Evolutionary conservation across 2,888 invertebrate species (phyloP), one percentile per base, ranked within the genome.

Genomic region (Notodromas monacha): DNA sequence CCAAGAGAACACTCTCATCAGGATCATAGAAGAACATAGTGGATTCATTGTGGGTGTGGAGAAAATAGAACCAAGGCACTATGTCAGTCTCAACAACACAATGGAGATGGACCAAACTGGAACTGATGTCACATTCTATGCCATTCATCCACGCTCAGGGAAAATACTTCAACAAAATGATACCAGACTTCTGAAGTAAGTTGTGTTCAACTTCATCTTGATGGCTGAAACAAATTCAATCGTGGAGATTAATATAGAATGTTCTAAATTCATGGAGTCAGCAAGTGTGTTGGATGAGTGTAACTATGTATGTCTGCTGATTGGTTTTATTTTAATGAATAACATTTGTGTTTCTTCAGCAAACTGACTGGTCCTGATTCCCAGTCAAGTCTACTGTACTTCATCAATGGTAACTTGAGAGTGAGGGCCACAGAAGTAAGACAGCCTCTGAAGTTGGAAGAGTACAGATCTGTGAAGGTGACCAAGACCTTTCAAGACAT

Each of bases 71-170:
- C 60, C 66, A 2, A 58, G 68, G 31, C 66, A 70, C 43, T 65
- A 57, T 38, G 45, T 68, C 6, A 63, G 63, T 8, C 62, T 60
- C 30, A 76, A 74, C 44, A 67, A 68, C 3, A 68, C 70, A 21
- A 21, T 21, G 21, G 8, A n/a, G 21, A n/a, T 21, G 6, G 68
- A 72, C 44, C 52, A 60, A 0, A 56, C 58, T 4, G 72, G 69
- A 4, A 73, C 76, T 0, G 77, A 79, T 41, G 61, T 77, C 4
- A 77, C 76, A 73, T 63, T 81, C 45, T 77, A 77, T 41, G 58
- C 68, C 0, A 55, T 79, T 3, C 72, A 79, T 50, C 76, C 77
- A 0, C 57, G 54, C 31, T 65, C 21, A 6, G 21, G n/a, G n/a
- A n/a, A 8, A 6, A 21, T 21, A 21, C 21, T 21, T n/a, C n/a